Percentiles rank a stretch among this genome's conserved stretches.
Evolutionary conservation across 2,113 vertebrate species (phyloP).

Genomic region (Solea solea): DNA sequence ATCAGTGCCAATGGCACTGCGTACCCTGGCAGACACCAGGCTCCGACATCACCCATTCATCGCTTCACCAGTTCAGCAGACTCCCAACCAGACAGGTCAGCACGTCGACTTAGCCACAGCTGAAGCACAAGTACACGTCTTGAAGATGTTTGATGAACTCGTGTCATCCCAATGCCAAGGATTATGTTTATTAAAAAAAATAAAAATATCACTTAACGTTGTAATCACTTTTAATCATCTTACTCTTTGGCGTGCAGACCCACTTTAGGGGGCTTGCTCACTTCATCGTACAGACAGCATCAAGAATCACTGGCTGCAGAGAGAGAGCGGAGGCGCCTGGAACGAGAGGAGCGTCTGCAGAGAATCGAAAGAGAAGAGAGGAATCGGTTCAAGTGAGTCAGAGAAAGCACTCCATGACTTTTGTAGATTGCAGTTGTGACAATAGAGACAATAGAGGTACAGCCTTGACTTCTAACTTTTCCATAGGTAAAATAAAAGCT

Average conservation of each 20-base stretch:
- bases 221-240: not conserved
- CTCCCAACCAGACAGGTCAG: slow-evolving; percentile 85
- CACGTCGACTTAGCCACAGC: not conserved
- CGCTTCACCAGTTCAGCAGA: slow-evolving; percentile 79
- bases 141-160: no score
- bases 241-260: slow-evolving; percentile 73
- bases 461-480: slow-evolving; percentile 14
- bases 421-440: no score
- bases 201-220: not conserved
- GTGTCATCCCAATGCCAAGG: no score
- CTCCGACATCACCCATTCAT: slow-evolving; percentile 75
- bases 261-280: slow-evolving; percentile 86
- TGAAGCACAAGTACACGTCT: not conserved
- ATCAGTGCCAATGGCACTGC: slow-evolving; percentile 80
- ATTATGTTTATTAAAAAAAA: no score
- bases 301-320: slow-evolving; percentile 94
- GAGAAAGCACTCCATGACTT: slow-evolving; percentile 1
- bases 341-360: slow-evolving; percentile 95
- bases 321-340: slow-evolving; percentile 89
- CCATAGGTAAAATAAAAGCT: slow-evolving; percentile 8
- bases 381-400: slow-evolving; percentile 92
- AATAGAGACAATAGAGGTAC: not conserved
- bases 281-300: slow-evolving; percentile 94
- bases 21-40: slow-evolving; percentile 79
- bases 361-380: slow-evolving; percentile 95